Conservation (phyloP, 2,113 vertebrate species). For the Spheniscus mendiculus region DNA sequence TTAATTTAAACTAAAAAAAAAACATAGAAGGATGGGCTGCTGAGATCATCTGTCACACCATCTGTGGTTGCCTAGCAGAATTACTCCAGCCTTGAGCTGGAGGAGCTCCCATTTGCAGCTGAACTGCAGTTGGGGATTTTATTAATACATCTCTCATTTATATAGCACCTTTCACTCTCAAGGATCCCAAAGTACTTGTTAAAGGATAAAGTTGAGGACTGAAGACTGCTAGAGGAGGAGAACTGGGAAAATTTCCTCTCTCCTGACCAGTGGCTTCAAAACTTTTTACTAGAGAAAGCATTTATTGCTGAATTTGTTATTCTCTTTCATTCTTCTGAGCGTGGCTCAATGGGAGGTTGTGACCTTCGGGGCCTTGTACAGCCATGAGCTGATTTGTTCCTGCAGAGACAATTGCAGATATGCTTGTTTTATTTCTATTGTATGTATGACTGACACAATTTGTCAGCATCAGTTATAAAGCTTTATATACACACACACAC, state of each 20-base stretch:
- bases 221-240: background rate
- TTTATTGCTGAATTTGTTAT: conserved; percentile 5
- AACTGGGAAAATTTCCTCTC: background rate
- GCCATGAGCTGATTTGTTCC: background rate
- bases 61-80: conserved; percentile 68
- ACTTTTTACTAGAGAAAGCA: conserved; percentile 1
- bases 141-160: conserved; percentile 73
- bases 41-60: conserved; percentile 75
- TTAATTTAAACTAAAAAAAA: conserved; percentile 70
- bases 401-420: background rate
- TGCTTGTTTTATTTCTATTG: background rate
- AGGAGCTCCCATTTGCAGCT: conserved; percentile 55
- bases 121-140: conserved; percentile 65
- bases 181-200: conserved; percentile 63
- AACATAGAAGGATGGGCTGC: conserved; percentile 60
- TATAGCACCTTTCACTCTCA: conserved; percentile 67
- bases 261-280: background rate
- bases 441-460: background rate
- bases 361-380: background rate
- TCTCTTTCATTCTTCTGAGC: background rate
- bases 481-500: background rate
- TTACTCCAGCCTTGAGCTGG: conserved; percentile 65
- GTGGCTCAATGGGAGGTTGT: background rate
- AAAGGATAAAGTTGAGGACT: conserved; percentile 44
- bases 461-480: background rate